Conservation (phyloP, 2,888 invertebrate species). For the Hirtodrosophila trivittata region DNA sequence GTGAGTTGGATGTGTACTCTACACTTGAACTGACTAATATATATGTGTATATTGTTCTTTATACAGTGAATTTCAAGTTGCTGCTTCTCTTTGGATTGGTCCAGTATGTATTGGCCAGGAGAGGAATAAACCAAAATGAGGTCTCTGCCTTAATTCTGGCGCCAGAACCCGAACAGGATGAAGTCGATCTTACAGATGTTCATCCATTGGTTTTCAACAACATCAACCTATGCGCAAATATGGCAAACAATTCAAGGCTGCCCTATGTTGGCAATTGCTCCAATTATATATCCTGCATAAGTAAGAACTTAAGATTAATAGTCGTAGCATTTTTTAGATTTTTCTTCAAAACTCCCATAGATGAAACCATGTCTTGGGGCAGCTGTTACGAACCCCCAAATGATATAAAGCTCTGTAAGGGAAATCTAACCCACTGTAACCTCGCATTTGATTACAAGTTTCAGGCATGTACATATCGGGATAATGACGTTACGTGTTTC, state of each 20-base stretch:
- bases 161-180: too few relatives aligned
- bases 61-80: slow-evolving; percentile 30
- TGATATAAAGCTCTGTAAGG: too few relatives aligned
- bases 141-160: slow-evolving; percentile 29
- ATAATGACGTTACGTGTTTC: slow-evolving; percentile 14
- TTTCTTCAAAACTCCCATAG: slow-evolving; percentile 4
- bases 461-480: slow-evolving; percentile 23
- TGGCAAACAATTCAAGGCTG: slow-evolving; percentile 48
- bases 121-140: not conserved
- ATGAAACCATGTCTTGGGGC: too few relatives aligned
- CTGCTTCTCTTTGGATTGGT: slow-evolving; percentile 28
- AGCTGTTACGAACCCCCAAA: slow-evolving; percentile 55
- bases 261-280: slow-evolving; percentile 57
- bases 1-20: too few relatives aligned
- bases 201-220: slow-evolving; percentile 17
- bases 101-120: slow-evolving; percentile 6
- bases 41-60: too few relatives aligned
- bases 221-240: slow-evolving; percentile 56
- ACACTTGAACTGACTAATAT: too few relatives aligned
- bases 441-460: slow-evolving; percentile 41
- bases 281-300: slow-evolving; percentile 60
- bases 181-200: too few relatives aligned
- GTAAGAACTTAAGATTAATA: too few relatives aligned
- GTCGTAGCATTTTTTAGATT: not conserved
- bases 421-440: too few relatives aligned